Evolutionary conservation across 2,797 vertebrate genomes (phyloP), one percentile per base, ranked within the genome.

Genomic region (Girardinus metallicus): DNA sequence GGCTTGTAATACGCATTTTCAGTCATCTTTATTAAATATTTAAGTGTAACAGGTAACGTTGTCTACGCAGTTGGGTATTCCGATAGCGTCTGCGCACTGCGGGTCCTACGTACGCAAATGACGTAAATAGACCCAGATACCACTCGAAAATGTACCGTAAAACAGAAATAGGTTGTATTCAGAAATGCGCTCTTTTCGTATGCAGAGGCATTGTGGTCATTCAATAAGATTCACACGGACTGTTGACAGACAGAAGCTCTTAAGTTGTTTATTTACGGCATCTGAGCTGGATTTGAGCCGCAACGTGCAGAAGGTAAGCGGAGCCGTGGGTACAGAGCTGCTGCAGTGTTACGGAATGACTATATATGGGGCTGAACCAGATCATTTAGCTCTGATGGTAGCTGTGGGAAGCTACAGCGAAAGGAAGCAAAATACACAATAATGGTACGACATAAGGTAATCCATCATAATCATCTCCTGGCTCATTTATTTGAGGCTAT

Each of bases 351-450:
- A 36, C 4, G 23, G 7, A 47, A 72, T 81, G 86, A 86, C 93
- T 93, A 90, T 93, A 93, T 92, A 94, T 89, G 93, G 91, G 36
- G 81, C 55, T 86, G 57, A 89, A 80, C 34, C 4, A n/a, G 75
- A 47, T 76, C 80, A 41, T 55, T 53, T 81, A 36, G 55, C 57
- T 73, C 70, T 71, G 75, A 43, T 76, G 57, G 60, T 75, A 51
- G 39, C 68, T 26, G 76, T 49, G 76, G 31, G 34, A 83, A 60
- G 36, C 47, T 72, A 64, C 75, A 31, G 47, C 36, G 29, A 76
- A 73, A 66, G 31, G 12, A 1, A 60, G 36, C 49, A 31, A 4
- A 2, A 13, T 39, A 26, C 44, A 75, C 39, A 79, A 10, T 73
- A 55, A 71, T 41, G 76, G 46, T 53, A 47, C 68, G 31, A 80